Evolutionary conservation across 2,888 invertebrate genomes (phyloP).

Genomic region (Euplagia quadripunctaria): DNA sequence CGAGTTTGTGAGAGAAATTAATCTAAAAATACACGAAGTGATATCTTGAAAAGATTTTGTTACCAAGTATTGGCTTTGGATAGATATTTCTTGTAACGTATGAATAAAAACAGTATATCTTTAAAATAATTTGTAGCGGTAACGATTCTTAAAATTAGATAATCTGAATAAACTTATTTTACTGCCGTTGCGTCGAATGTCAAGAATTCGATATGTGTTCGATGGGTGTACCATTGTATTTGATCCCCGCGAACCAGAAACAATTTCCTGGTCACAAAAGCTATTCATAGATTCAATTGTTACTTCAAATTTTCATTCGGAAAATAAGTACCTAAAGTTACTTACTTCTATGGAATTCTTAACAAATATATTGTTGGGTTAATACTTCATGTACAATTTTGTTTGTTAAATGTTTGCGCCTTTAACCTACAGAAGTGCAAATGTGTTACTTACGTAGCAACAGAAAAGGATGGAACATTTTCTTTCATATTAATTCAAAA

Average conservation of each 20-base stretch:
- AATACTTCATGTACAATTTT: neutral
- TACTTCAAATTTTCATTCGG: neutral
- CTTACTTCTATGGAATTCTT: neutral
- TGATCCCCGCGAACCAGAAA: neutral
- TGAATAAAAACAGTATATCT: constrained; percentile 11
- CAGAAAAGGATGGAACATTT: neutral
- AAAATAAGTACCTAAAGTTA: neutral
- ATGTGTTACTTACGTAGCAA: neutral
- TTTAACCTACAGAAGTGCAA: neutral
- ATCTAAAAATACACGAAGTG: constrained; percentile 46
- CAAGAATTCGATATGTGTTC: neutral
- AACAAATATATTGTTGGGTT: neutral
- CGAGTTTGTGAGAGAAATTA: constrained; percentile 38
- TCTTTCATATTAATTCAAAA: neutral
- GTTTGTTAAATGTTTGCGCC: neutral
- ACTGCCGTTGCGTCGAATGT: neutral
- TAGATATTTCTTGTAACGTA: constrained; percentile 16
- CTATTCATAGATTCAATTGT: neutral
- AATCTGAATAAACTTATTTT: neutral
- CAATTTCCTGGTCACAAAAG: neutral
- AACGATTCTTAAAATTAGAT: constrained; percentile 1
- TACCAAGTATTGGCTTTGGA: constrained; percentile 31
- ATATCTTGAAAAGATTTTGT: constrained; percentile 37
- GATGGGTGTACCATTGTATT: neutral
- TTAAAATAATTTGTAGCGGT: neutral